A percentile compares a stretch with the other conserved stretches of the same genome.
These are phyloP conservation scores for Ochropacha duplaris DNA, from an alignment of 2,888 invertebrate genomes.

Conservation along the genomic window DNA sequence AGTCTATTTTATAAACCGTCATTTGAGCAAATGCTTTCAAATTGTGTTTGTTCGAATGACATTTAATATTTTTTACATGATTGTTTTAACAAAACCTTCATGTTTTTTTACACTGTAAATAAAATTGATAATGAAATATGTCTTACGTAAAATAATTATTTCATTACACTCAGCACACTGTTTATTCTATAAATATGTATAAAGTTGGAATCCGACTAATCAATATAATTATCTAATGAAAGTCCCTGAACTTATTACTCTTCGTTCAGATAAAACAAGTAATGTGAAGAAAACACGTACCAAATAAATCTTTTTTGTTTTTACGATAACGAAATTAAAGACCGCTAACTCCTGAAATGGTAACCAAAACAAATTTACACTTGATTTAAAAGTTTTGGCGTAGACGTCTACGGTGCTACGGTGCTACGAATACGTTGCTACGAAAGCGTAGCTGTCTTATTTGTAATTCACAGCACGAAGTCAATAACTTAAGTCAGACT, in stretches of 20 bases:
- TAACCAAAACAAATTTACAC: slow-evolving; percentile 22
- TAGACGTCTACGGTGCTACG: slow-evolving; percentile 42
- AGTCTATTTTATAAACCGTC: too few species aligned
- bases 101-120: too few species aligned
- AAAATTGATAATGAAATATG: too few species aligned
- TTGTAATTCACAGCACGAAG: slow-evolving; percentile 58
- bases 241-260: not conserved
- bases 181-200: not conserved
- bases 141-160: too few species aligned
- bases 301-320: not conserved
- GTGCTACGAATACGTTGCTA: slow-evolving; percentile 48
- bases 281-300: not conserved
- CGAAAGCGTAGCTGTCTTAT: slow-evolving; percentile 45
- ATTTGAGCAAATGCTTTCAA: too few species aligned
- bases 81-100: too few species aligned
- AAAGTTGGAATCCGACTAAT: not conserved
- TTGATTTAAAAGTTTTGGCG: slow-evolving; percentile 20
- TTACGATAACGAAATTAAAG: slow-evolving; percentile 7
- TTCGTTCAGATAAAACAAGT: not conserved
- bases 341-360: slow-evolving; percentile 14
- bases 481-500: slow-evolving; percentile 61
- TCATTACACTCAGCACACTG: not conserved
- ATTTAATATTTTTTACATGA: too few species aligned
- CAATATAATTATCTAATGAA: slow-evolving; percentile 1
- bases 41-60: too few species aligned